Evolutionary conservation across 2,888 invertebrate species (phyloP).

Genomic region (Amorpha juglandis): DNA sequence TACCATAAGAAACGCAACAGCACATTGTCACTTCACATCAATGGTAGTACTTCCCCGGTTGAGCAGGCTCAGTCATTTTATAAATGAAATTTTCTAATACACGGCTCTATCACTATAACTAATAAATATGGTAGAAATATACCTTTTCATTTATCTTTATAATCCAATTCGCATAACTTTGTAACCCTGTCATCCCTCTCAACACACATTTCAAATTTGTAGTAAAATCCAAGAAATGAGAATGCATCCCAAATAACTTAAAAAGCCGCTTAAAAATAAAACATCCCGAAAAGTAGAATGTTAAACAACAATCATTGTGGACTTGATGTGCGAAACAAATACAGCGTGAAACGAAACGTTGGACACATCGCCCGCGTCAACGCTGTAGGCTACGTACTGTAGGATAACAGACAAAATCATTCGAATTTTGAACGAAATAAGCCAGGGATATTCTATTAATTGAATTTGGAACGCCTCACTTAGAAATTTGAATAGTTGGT

Average conservation of each 20-base stretch:
- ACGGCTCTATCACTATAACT: no score
- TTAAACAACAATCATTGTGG: neutral
- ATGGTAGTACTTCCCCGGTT: no score
- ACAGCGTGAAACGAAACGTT: constrained; percentile 19
- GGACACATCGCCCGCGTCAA: constrained; percentile 31
- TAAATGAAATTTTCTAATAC: no score
- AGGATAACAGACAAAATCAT: constrained; percentile 19
- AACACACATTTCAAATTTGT: neutral
- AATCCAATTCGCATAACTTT: no score
- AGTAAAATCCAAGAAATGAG: no score
- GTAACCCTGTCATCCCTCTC: no score
- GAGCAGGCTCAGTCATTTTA: no score
- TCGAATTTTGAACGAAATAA: constrained; percentile 22
- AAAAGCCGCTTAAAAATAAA: neutral
- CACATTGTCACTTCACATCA: no score
- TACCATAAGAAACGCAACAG: no score
- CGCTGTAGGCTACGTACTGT: constrained; percentile 13
- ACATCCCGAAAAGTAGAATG: neutral
- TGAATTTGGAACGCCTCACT: neutral
- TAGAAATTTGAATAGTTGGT: neutral
- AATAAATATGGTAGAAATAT: no score
- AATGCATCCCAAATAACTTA: neutral
- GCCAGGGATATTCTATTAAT: constrained; percentile 24
- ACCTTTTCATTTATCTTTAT: no score
- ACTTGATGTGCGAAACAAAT: constrained; percentile 8